Percentiles rank a stretch among this genome's conserved stretches.
Conservation (phyloP, 2,797 vertebrate species). For the Bradypodion pumilum region DNA sequence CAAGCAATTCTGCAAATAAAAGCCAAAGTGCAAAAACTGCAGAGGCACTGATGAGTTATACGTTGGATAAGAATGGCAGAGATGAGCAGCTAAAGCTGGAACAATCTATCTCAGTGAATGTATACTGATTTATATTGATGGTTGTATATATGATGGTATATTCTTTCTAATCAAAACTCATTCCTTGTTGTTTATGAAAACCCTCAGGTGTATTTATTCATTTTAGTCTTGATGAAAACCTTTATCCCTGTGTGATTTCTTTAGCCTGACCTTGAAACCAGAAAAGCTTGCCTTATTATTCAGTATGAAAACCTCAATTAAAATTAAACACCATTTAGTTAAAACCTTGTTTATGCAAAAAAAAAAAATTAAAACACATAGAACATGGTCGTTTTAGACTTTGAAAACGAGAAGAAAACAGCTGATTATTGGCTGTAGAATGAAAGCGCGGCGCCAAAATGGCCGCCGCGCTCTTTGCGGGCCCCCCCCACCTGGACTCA, state of each 20-base stretch:
- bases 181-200: slow-evolving; percentile 5
- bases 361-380: no score
- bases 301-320: slow-evolving; percentile 21
- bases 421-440: no score
- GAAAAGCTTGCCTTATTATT: slow-evolving; percentile 23
- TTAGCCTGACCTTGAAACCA: no score
- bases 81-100: slow-evolving; percentile 30
- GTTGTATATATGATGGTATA: neutral
- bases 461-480: no score
- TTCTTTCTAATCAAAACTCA: slow-evolving; percentile 43
- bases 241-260: no score
- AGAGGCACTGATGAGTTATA: slow-evolving; percentile 1
- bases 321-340: slow-evolving; percentile 7
- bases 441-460: no score
- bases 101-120: slow-evolving; percentile 22
- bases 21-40: slow-evolving; percentile 26
- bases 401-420: no score
- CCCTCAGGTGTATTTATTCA: no score
- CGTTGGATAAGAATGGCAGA: slow-evolving; percentile 4
- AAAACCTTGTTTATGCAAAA: no score
- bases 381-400: no score
- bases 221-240: no score
- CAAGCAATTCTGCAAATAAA: slow-evolving; percentile 23
- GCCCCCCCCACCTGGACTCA: no score
- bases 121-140: slow-evolving; percentile 2